phyloP scores from a whole-genome alignment of 2,113 vertebrate species.

The Sciurus niger region DNA sequence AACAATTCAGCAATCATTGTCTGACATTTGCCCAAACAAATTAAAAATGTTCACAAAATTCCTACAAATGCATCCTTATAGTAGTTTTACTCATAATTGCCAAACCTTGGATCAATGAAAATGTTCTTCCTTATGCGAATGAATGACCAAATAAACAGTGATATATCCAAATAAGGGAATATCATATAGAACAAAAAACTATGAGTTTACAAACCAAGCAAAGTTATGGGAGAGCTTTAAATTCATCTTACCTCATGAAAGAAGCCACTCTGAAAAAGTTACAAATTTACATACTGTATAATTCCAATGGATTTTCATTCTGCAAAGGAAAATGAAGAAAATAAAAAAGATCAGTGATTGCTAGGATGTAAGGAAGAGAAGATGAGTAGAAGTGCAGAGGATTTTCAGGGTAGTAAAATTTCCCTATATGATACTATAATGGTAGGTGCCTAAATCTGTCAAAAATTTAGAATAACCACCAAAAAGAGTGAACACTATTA shows the following conservation, averaged over 20 bases:
- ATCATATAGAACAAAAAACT: background rate
- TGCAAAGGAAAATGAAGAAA: background rate
- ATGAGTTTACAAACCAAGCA: background rate
- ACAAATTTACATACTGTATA: background rate
- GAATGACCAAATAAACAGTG: background rate
- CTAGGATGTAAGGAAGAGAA: background rate
- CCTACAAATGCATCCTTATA: background rate
- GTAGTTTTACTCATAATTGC: background rate
- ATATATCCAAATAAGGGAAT: background rate
- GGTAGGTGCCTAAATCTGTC: background rate
- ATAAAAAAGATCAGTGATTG: background rate
- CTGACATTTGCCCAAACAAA: background rate
- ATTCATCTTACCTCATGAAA: background rate
- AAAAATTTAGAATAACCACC: background rate
- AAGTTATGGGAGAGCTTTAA: background rate
- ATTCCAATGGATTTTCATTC: background rate
- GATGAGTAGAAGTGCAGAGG: background rate
- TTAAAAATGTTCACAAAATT: background rate
- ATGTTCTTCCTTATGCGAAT: background rate
- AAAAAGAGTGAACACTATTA: background rate
- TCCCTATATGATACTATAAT: background rate
- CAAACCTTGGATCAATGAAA: background rate
- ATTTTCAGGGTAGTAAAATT: background rate
- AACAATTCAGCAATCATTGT: background rate
- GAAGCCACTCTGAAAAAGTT: background rate